phyloP scores from a whole-genome alignment of 2,888 invertebrate species.

The Crossocerus cetratus region DNA sequence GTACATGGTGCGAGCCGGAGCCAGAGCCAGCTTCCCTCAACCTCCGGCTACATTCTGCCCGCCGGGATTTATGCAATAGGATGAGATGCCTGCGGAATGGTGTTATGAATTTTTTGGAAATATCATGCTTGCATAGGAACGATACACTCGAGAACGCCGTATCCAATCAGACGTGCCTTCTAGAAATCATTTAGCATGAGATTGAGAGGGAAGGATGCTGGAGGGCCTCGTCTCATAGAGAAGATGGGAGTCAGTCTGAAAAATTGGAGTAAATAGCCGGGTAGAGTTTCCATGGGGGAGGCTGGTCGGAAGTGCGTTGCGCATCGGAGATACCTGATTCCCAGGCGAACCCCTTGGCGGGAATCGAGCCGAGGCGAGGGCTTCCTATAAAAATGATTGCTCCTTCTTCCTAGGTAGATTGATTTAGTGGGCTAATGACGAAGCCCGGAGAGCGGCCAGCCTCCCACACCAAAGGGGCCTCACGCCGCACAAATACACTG shows the following conservation, averaged over 20 bases:
- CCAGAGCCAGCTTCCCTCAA: no score
- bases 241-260: constrained; percentile 1
- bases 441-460: constrained; percentile 42
- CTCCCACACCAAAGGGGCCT: constrained; percentile 66
- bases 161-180: no score
- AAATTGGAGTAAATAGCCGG: constrained; percentile 8
- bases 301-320: not conserved
- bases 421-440: constrained; percentile 73
- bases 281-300: not conserved
- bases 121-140: no score
- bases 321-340: constrained; percentile 17
- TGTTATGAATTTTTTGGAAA: no score
- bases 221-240: not conserved
- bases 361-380: constrained; percentile 9
- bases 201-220: no score
- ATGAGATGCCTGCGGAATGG: no score
- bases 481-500: no score
- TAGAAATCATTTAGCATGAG: no score
- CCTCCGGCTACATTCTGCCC: no score
- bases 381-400: constrained; percentile 56
- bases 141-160: no score
- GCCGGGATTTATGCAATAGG: no score
- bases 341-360: constrained; percentile 39
- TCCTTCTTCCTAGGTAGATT: constrained; percentile 53
- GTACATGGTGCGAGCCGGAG: no score